Percentiles rank a stretch among this genome's conserved stretches.
Conservation (phyloP, 2,888 invertebrate genomes). For the Chesias legatella region DNA sequence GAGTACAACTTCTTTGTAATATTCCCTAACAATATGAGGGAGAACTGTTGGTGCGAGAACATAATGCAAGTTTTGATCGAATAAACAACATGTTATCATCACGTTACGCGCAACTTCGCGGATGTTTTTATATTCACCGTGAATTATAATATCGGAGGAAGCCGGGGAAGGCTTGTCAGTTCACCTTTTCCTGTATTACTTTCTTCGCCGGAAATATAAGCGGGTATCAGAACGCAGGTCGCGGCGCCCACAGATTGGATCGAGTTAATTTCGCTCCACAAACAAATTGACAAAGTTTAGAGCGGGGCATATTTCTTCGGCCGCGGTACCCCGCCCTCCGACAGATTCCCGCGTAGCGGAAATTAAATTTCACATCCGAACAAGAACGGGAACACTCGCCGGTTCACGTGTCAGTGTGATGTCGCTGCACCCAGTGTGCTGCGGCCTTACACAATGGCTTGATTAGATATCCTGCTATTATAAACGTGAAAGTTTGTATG, state of each 20-base stretch:
- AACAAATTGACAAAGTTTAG: conserved; percentile 81
- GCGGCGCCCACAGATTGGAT: conserved; percentile 75
- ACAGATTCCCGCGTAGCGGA: conserved; percentile 76
- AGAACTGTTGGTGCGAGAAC: conserved; percentile 31
- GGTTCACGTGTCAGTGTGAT: conserved; percentile 63
- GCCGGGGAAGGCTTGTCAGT: conserved; percentile 32
- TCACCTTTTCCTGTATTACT: conserved; percentile 51
- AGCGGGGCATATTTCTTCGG: conserved; percentile 79
- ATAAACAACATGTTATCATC: conserved; percentile 34
- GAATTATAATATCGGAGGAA: conserved; percentile 24
- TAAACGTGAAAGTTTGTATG: no score
- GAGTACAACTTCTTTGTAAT: conserved; percentile 14
- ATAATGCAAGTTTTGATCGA: conserved; percentile 33
- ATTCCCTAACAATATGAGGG: conserved; percentile 18
- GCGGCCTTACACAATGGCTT: conserved; percentile 40
- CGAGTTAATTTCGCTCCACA: conserved; percentile 80
- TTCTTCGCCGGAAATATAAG: conserved; percentile 58
- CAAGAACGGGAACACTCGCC: conserved; percentile 68
- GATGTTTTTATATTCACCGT: conserved; percentile 30
- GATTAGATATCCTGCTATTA: no score
- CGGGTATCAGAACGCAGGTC: conserved; percentile 62
- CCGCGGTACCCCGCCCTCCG: conserved; percentile 46
- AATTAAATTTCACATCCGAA: conserved; percentile 81
- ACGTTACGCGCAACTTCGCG: conserved; percentile 28
- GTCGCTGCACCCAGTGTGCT: conserved; percentile 27